Conservation (phyloP, 2,888 invertebrate species). For the Lasiommata megera region DNA sequence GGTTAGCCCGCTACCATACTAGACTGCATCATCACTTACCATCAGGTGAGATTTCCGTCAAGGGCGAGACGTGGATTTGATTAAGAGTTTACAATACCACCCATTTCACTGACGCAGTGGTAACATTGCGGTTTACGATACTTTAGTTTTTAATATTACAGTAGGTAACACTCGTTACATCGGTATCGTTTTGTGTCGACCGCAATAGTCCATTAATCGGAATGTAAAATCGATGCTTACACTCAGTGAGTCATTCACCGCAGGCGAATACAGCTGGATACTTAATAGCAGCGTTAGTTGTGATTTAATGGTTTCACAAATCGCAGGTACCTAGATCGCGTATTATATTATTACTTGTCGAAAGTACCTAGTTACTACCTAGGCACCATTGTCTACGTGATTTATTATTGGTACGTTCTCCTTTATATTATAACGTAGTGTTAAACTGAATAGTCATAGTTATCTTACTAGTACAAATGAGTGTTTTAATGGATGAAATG, state of each 20-base stretch:
- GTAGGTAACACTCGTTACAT: not conserved
- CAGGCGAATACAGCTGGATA: slow-evolving; percentile 1
- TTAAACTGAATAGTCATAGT: not conserved
- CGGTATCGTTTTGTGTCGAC: not conserved
- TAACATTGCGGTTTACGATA: not conserved
- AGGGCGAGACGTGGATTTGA: too few relatives aligned
- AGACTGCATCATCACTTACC: too few relatives aligned
- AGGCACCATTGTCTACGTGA: not conserved
- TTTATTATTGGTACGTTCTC: not conserved
- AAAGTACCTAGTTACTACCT: not conserved
- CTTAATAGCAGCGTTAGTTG: not conserved
- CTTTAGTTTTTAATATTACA: not conserved
- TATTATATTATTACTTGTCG: not conserved
- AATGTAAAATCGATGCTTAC: slow-evolving; percentile 22
- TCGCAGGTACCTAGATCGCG: not conserved
- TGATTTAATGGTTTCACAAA: not conserved
- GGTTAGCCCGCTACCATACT: too few relatives aligned
- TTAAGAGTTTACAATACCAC: too few relatives aligned
- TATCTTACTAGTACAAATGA: too few relatives aligned
- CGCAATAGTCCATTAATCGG: slow-evolving; percentile 13
- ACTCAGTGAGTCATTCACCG: slow-evolving; percentile 16
- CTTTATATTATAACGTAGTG: not conserved
- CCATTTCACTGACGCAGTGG: too few relatives aligned
- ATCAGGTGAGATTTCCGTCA: too few relatives aligned
- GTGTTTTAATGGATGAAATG: too few relatives aligned